phyloP scores from a whole-genome alignment of 30 jellyfish, hydroid and myxozoan species.

The Pelagia noctiluca region DNA sequence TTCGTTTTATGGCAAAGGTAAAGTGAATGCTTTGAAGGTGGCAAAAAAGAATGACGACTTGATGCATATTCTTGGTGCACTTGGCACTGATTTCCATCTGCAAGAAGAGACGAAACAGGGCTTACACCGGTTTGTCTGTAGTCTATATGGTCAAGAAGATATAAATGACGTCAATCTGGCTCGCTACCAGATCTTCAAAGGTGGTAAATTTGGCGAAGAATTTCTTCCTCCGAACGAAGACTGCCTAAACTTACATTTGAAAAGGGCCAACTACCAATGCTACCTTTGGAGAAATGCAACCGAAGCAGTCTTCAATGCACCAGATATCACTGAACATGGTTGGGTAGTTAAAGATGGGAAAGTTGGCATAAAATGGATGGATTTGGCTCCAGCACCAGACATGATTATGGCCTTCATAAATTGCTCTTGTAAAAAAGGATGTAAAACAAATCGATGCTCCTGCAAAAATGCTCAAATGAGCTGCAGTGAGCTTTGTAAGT shows the following conservation, averaged over 20 bases:
- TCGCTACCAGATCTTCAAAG: constrained; percentile 1
- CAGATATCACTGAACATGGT: not conserved
- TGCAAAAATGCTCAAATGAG: constrained; percentile 23
- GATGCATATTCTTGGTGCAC: not conserved
- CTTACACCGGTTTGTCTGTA: constrained; percentile 1
- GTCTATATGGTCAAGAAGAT: not conserved
- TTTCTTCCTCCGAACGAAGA: constrained; percentile 8
- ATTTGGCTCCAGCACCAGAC: constrained; percentile 12
- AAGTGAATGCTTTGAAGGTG: constrained; percentile 12
- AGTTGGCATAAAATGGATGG: no score
- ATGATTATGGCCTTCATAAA: constrained; percentile 21
- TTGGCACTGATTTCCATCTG: constrained; percentile 2
- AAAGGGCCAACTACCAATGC: constrained; percentile 23
- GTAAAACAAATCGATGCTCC: constrained; percentile 20
- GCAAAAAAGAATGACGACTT: not conserved
- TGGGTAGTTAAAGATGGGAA: no score
- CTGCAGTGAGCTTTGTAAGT: no score
- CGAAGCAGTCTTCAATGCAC: not conserved
- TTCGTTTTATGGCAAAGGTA: constrained; percentile 4
- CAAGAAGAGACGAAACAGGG: not conserved
- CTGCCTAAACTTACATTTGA: not conserved
- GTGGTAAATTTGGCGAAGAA: constrained; percentile 18
- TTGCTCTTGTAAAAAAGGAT: constrained; percentile 16
- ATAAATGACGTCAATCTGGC: not conserved
- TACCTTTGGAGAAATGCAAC: not conserved